Conservation (phyloP, 2,888 invertebrate genomes). For the Phytoseiulus persimilis region DNA sequence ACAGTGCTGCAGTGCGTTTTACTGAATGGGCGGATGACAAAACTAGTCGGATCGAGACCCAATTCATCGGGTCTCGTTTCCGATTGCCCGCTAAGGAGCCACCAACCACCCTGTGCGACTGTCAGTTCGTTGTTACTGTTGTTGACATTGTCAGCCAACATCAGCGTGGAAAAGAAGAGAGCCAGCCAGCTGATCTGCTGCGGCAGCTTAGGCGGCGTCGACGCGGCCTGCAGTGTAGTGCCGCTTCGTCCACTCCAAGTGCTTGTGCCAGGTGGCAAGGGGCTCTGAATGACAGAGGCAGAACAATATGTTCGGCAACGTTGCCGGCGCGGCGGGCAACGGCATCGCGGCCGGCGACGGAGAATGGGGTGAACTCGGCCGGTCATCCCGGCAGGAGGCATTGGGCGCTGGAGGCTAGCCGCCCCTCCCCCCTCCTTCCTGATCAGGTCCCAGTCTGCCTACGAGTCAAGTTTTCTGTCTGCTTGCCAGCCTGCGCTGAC, state of each 20-base stretch:
- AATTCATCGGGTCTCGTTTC: not conserved
- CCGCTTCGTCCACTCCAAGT: not conserved
- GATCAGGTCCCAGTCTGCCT: not conserved
- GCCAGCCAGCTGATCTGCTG: not conserved
- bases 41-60: not conserved
- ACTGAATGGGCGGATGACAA: not conserved
- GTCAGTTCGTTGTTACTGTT: not conserved
- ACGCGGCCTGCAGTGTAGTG: not conserved
- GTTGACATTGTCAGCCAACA: not conserved
- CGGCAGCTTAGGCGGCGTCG: not conserved
- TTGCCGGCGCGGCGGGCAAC: not conserved
- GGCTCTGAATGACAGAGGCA: not conserved
- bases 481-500: too few relatives aligned
- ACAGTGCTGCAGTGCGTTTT: not conserved
- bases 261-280: not conserved
- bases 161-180: not conserved
- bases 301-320: not conserved
- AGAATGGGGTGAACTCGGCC: not conserved
- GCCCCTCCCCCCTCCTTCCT: not conserved
- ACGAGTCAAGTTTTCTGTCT: not conserved
- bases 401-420: too few relatives aligned
- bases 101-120: not conserved
- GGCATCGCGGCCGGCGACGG: too few relatives aligned
- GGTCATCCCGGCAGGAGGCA: too few relatives aligned
- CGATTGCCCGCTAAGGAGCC: too few relatives aligned